A percentile compares a stretch with the other conserved stretches of the same genome.
Conservation (phyloP, 2,113 vertebrate genomes). For the Cynopterus brachyotis region DNA sequence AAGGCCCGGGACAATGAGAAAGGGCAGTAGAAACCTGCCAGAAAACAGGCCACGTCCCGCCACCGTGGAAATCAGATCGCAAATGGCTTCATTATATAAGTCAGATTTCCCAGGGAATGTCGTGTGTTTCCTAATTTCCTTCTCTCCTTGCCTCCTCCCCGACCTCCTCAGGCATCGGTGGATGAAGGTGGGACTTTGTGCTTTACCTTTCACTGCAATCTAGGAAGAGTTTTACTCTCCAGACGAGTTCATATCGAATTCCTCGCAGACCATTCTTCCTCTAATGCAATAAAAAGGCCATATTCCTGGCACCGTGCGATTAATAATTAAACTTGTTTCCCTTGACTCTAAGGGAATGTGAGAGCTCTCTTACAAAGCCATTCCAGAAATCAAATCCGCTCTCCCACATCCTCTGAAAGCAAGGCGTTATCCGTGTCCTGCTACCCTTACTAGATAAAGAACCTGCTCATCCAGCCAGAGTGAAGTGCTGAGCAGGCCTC, state of each 20-base stretch:
- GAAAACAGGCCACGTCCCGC: not conserved
- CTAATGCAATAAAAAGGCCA: not conserved
- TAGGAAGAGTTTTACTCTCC: not conserved
- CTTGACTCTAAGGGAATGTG: not conserved
- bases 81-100: not conserved
- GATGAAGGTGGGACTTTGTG: not conserved
- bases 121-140: too few species aligned
- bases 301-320: not conserved
- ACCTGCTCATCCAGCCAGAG: not conserved
- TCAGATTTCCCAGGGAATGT: not conserved
- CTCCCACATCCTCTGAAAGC: not conserved
- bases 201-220: not conserved
- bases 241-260: not conserved
- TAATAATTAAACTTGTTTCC: constrained; percentile 32
- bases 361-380: constrained; percentile 3
- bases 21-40: not conserved
- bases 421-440: not conserved
- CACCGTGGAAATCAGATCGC: not conserved
- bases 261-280: not conserved
- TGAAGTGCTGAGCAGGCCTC: not conserved
- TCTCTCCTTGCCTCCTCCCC: not conserved
- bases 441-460: not conserved
- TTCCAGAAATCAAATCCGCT: not conserved
- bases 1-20: not conserved
- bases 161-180: not conserved